Percentiles rank a stretch among this genome's conserved stretches.
These are phyloP conservation scores for Calidris pugnax DNA, from an alignment of 2,113 vertebrate genomes.

Conservation along the genomic window DNA sequence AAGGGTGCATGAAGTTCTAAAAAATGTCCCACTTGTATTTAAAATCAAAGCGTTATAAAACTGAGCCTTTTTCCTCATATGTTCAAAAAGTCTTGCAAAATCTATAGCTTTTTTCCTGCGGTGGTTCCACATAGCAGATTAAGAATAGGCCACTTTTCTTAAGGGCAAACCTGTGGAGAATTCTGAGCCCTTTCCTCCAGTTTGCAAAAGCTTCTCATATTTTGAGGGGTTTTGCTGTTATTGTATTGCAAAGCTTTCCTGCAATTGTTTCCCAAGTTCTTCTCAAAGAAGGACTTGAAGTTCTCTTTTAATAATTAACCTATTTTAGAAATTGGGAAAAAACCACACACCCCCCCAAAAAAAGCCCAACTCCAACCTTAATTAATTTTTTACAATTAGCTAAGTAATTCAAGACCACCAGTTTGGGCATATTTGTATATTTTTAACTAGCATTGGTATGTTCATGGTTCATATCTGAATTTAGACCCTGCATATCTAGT, in stretches of 20 bases:
- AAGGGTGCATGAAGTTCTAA: constrained; percentile 51
- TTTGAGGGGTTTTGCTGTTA: neutral
- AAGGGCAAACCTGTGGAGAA: neutral
- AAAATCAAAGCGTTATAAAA: constrained; percentile 5
- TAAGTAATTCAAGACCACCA: neutral
- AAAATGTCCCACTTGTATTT: constrained; percentile 28
- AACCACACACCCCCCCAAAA: too few species aligned
- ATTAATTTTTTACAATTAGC: neutral
- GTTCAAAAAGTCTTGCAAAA: neutral
- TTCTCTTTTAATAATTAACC: neutral
- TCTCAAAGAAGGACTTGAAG: neutral
- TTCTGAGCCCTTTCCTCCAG: neutral
- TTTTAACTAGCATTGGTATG: neutral
- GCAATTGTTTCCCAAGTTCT: neutral
- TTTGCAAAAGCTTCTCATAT: neutral
- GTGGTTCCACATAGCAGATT: neutral
- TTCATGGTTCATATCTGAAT: neutral
- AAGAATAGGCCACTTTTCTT: neutral
- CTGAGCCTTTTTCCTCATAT: neutral
- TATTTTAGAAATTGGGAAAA: neutral
- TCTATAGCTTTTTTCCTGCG: neutral
- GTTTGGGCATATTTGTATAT: neutral
- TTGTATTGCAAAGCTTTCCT: neutral
- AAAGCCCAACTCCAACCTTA: neutral
- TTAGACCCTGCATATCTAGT: neutral